A percentile compares a stretch with the other conserved stretches of the same genome.
Evolutionary conservation across 1,140 invertebrate genomes (phyloP).

Genomic region (Glossosoma conforme): DNA sequence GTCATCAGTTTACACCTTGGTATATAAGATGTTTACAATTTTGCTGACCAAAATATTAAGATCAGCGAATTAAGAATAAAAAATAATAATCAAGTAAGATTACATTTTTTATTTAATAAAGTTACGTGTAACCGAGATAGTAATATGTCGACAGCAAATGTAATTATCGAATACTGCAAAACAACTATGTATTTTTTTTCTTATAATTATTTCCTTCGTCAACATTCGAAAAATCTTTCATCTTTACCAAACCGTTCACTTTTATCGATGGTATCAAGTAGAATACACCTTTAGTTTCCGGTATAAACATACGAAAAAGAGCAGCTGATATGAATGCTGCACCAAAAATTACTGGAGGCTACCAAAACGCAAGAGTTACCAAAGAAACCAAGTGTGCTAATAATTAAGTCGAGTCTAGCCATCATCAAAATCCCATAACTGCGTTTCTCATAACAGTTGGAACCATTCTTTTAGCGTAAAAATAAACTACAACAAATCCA

Average conservation of each 20-base stretch:
- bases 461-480: conserved; percentile 55
- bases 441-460: conserved; percentile 55
- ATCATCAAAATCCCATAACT: conserved; percentile 56
- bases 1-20: too few species aligned
- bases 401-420: conserved; percentile 54
- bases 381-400: conserved; percentile 47
- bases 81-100: too few species aligned
- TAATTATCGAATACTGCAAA: too few species aligned
- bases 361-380: conserved; percentile 35
- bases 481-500: conserved; percentile 53
- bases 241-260: conserved; percentile 3
- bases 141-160: too few species aligned
- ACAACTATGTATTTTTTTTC: too few species aligned
- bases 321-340: conserved; percentile 54
- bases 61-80: too few species aligned
- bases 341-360: conserved; percentile 61
- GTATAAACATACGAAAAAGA: conserved; percentile 53
- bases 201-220: too few species aligned
- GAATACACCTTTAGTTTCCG: conserved; percentile 50
- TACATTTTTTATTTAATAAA: too few species aligned
- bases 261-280: conserved; percentile 11
- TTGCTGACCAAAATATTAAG: too few species aligned
- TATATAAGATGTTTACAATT: too few species aligned
- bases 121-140: too few species aligned
- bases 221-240: too few species aligned